Conservation (phyloP, 2,888 invertebrate genomes). For the Habrosyne pyritoides region DNA sequence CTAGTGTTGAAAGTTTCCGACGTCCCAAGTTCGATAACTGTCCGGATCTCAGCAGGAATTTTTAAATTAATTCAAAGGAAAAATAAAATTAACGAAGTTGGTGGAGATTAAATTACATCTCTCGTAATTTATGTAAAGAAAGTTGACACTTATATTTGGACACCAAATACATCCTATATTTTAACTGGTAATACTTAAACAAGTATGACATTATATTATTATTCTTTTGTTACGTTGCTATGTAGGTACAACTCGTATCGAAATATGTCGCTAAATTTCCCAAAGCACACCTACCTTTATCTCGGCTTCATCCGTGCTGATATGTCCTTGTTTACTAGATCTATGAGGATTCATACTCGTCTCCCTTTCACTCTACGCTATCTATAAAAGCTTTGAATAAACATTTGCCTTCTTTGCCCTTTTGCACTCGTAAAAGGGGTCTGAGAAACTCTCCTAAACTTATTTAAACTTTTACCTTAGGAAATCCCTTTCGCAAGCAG, state of each 20-base stretch:
- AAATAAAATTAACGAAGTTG: constrained; percentile 79
- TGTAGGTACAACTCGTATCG: constrained; percentile 20
- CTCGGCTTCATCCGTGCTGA: not conserved
- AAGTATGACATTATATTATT: too few relatives aligned
- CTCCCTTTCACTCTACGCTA: constrained; percentile 63
- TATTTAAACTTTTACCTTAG: constrained; percentile 81
- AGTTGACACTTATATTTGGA: constrained; percentile 65
- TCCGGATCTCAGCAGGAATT: constrained; percentile 73
- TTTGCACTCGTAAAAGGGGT: constrained; percentile 80
- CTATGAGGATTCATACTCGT: constrained; percentile 30
- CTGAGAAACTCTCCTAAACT: constrained; percentile 78
- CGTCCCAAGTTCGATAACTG: constrained; percentile 74
- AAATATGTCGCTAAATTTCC: constrained; percentile 25
- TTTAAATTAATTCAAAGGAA: constrained; percentile 81
- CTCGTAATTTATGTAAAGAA: constrained; percentile 74
- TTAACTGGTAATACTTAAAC: constrained; percentile 3
- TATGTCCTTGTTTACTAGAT: not conserved
- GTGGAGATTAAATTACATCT: constrained; percentile 74
- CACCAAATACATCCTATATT: constrained; percentile 29
- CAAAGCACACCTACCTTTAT: constrained; percentile 8
- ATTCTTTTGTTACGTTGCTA: too few relatives aligned
- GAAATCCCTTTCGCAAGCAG: constrained; percentile 78
- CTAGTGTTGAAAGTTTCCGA: constrained; percentile 73
- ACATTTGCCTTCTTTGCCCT: constrained; percentile 80
- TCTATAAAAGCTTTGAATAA: constrained; percentile 81